Base-by-base conservation (phyloP, 2,888 invertebrate species). In the Raillietiella orientalis region DNA sequence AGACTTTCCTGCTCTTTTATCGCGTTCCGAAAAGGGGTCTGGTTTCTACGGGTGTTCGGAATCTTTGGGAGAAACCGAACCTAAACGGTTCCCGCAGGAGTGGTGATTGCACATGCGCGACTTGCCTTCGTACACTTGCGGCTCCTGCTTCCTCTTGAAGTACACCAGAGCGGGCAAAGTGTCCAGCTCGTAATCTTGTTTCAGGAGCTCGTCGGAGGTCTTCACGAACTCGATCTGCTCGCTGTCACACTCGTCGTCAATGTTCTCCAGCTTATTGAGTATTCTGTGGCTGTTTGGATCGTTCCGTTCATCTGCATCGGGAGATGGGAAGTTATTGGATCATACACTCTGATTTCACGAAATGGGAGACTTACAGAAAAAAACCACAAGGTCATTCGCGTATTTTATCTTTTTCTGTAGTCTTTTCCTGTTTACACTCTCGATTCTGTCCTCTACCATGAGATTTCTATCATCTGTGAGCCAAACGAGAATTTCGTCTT, bases 181-280 rank as follows among this genome's bases (percentile, higher is more conserved):
- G 12, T 66, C 55, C 12, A 82, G 52, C 44, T 77, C 77, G 42
- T 79, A 79, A 50, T 75, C 75, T 39, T 67, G 69, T 32, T 71
- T 66, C 29, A 79, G 62, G 23, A 71, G 70, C 15, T 67, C 66
- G 40, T 79, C 79, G 5, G 75, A 77, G 34, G 75, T 75, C 46
- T 79, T 79, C 0, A 82, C 67, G 42, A 82, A 79, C 44, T 74
- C 70, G 34, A 82, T 74, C 37, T 74, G 66, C 44, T 74, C 67
- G 40, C 75, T 70, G 49, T 79, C 79, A 41, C 77, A 75, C 41
- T 77, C 75, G 37, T 79, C 77, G 40, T 79, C 79, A 37, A 82
- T 79, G 39, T 79, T 77, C 45, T 82, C 82, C 31, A 82, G 44
- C 43, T 79, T 77, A 39, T 65, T 65, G 2, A 82, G 52, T 30